Evolutionary conservation across 2,797 vertebrate genomes (phyloP), one percentile per base, ranked within the genome.

Genomic region (Eulemur mongoz): DNA sequence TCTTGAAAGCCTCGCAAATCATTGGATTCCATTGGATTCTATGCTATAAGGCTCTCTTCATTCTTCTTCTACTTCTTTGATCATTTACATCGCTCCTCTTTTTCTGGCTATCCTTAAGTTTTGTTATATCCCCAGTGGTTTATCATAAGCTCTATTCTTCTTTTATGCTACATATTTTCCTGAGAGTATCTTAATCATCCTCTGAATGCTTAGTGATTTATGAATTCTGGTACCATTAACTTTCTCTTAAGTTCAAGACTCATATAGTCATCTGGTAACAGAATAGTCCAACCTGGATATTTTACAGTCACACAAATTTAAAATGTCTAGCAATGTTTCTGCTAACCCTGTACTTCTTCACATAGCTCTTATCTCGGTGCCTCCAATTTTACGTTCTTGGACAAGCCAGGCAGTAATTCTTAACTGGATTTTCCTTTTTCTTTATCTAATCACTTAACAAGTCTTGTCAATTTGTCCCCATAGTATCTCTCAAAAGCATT

Each of bases 231-330:
- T 52, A 79, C 35, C 25, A 52, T 57, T 75, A 89, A 65, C 48
- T 84, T 89, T 79, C 30, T 76, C 11, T 50, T 83, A 93, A 97
- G 61, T 96, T 97, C 95, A 59, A 91, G 22, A 88, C 7, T 3
- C 52, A 57, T n/a, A 27, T 2, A 70, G 9, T 43, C 75, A 78
- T 67, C 15, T 52, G 18, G 30, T 54, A 90, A 48, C 5, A 50
- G 27, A 57, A 14, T 32, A 27, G 0, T 65, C 43, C 38, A 32
- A 70, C 25, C 13, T 69, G 27, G 45, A 32, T 52, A 78, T 57
- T 10, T 81, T 32, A 79, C 0, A 30, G 20, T 82, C 65, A 61
- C 20, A 52, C 18, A 67, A 73, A 92, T 43, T 45, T n/a, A 90
- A 80, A 88, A 35, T 57, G 25, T 52, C 50, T 65, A 79, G 32